phyloP scores from a whole-genome alignment of 2,113 vertebrate species.

The Herpetotheres cachinnans region DNA sequence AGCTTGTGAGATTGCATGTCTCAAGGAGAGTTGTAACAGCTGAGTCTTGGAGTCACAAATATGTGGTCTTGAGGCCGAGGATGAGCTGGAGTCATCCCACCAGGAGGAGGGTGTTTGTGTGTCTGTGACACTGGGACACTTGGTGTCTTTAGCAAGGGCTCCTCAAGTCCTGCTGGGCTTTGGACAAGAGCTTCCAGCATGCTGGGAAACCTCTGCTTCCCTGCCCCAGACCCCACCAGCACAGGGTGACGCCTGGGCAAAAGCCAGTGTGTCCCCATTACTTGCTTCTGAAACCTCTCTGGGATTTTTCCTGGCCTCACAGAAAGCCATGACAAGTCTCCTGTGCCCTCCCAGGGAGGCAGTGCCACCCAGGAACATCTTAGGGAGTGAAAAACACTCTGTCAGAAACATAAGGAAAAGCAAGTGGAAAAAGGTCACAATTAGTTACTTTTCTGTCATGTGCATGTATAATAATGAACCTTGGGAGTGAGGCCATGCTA shows the following conservation, averaged over 20 bases:
- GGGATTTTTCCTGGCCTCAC: not conserved
- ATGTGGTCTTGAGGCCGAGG: not conserved
- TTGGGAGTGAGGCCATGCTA: not conserved
- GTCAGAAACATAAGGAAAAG: not conserved
- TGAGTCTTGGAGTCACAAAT: not conserved
- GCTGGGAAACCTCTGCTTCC: not conserved
- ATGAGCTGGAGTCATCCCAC: not conserved
- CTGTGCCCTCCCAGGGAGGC: not conserved
- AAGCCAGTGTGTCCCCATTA: not conserved
- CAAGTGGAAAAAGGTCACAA: not conserved
- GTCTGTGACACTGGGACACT: not conserved
- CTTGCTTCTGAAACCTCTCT: not conserved
- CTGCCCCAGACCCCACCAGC: not conserved
- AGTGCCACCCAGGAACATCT: not conserved
- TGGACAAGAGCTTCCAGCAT: not conserved
- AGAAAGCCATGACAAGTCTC: not conserved
- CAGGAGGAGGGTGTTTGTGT: not conserved
- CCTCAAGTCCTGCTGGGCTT: not conserved
- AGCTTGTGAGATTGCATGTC: not conserved
- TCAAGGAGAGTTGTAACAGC: not conserved
- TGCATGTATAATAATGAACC: conserved; percentile 6
- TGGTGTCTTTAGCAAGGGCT: not conserved
- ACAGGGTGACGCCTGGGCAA: fast-evolving
- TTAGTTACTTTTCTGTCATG: conserved; percentile 5
- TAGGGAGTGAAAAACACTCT: not conserved